Evolutionary conservation across 2,888 invertebrate genomes (phyloP).

Genomic region (Spisula subtruncata): DNA sequence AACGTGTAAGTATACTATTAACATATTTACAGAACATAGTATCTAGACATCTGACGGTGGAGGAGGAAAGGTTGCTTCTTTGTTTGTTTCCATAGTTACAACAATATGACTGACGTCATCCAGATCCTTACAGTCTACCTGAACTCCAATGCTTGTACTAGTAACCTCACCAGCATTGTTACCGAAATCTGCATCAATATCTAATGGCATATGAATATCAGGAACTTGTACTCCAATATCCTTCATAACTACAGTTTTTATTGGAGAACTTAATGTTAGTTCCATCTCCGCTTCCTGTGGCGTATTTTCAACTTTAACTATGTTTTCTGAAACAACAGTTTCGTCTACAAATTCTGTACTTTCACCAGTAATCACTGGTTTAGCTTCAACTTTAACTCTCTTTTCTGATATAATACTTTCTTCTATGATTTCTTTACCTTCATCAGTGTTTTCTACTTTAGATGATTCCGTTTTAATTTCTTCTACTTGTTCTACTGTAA

Average conservation of each 20-base stretch:
- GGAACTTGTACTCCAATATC: constrained; percentile 69
- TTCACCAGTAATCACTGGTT: not conserved
- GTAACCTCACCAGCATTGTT: constrained; percentile 35
- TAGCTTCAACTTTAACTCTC: not conserved
- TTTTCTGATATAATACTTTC: not conserved
- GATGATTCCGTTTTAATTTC: too few species aligned
- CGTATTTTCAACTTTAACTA: not conserved
- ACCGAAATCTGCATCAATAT: constrained; percentile 67
- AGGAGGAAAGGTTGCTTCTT: not conserved
- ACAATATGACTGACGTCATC: constrained; percentile 43
- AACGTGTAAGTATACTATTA: too few species aligned
- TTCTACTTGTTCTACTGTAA: too few species aligned
- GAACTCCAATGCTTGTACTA: constrained; percentile 55
- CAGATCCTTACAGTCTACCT: constrained; percentile 41
- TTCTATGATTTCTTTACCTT: not conserved
- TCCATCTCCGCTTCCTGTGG: not conserved
- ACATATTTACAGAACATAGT: not conserved
- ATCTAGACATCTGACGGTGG: constrained; percentile 7
- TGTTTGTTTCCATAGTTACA: constrained; percentile 21
- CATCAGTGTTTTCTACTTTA: too few species aligned
- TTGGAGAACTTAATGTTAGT: not conserved
- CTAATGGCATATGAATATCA: constrained; percentile 68
- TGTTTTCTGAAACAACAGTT: constrained; percentile 5
- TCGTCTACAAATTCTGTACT: constrained; percentile 13
- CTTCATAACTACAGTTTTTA: constrained; percentile 58